These are phyloP conservation scores for Lepus americanus DNA, from an alignment of 2,113 vertebrate genomes.

Conservation along the genomic window DNA sequence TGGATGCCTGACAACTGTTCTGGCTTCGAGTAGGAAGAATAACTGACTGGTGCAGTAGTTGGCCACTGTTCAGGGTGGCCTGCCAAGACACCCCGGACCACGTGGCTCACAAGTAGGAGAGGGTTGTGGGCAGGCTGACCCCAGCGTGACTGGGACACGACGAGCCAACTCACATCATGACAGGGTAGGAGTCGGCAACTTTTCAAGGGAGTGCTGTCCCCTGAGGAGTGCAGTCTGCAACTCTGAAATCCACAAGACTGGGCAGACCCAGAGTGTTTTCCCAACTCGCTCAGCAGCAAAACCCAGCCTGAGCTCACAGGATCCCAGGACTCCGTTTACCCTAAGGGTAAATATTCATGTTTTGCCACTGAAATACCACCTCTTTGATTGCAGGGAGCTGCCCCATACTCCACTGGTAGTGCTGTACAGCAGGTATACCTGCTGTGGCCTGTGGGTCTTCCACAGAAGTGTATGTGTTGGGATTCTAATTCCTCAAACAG, in stretches of 20 bases:
- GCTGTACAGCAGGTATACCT: neutral
- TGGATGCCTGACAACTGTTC: constrained; percentile 69
- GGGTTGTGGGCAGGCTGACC: neutral
- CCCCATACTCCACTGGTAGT: neutral
- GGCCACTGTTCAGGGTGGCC: constrained; percentile 30
- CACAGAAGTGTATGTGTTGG: too few species aligned
- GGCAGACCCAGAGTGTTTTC: neutral
- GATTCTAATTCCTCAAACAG: too few species aligned
- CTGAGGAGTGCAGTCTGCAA: neutral
- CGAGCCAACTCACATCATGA: neutral
- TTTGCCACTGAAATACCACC: neutral
- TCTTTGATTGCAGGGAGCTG: neutral
- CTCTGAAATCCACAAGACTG: neutral
- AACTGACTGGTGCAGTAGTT: constrained; percentile 44
- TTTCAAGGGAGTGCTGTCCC: neutral
- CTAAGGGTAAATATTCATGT: neutral
- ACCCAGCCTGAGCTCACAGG: neutral
- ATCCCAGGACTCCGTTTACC: neutral
- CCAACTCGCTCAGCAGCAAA: neutral
- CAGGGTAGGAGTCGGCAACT: neutral
- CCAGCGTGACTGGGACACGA: neutral
- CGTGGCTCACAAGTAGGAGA: constrained; percentile 11
- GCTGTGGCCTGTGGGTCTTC: too few species aligned
- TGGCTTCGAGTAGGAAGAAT: constrained; percentile 51
- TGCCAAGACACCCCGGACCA: constrained; percentile 41